Evolutionary conservation across 2,113 vertebrate species (phyloP).

Genomic region (Canis aureus): DNA sequence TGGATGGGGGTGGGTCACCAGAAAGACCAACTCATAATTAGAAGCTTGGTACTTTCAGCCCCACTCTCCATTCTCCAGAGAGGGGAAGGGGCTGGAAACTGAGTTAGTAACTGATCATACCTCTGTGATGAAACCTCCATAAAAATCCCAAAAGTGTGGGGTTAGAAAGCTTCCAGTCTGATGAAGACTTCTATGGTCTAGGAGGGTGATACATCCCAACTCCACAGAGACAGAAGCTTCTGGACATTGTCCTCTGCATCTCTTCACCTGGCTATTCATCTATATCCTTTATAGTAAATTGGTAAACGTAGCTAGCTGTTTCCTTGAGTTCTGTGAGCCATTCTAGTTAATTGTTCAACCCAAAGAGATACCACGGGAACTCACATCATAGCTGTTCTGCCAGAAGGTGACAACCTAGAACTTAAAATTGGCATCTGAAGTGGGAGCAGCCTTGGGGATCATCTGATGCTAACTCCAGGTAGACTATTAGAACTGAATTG

Average conservation of each 20-base stretch:
- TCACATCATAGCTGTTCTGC: not conserved
- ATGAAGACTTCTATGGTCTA: not conserved
- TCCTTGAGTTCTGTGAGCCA: not conserved
- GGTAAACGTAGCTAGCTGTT: not conserved
- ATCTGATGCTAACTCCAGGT: not conserved
- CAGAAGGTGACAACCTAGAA: not conserved
- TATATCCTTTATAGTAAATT: not conserved
- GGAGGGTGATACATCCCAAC: not conserved
- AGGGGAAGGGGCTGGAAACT: not conserved
- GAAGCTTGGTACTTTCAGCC: not conserved
- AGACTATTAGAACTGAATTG: not conserved
- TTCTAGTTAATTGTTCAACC: not conserved
- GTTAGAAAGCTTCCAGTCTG: not conserved
- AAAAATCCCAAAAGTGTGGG: not conserved
- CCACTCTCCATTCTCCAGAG: not conserved
- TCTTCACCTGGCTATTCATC: not conserved
- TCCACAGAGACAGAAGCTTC: not conserved
- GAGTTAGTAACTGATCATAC: not conserved
- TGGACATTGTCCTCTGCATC: not conserved
- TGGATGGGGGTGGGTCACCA: not conserved
- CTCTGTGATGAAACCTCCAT: not conserved
- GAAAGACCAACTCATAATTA: not conserved
- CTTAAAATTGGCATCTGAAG: not conserved
- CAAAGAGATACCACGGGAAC: not conserved
- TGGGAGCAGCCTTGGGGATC: not conserved